phyloP scores from a whole-genome alignment of 2,888 invertebrate species.

The Drosophila atroscutellata region DNA sequence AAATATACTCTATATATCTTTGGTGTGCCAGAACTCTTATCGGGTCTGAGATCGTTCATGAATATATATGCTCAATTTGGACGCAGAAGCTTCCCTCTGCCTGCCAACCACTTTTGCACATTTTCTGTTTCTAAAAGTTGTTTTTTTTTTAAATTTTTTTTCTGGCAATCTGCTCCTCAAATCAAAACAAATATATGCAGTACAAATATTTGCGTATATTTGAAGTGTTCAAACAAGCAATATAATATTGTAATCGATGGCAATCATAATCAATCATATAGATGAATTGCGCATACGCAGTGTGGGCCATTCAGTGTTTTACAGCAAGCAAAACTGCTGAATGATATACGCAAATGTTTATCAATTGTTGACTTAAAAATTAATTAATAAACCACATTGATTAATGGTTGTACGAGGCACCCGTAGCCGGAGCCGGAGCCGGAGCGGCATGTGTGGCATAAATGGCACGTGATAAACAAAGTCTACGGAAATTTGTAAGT shows the following conservation, averaged over 20 bases:
- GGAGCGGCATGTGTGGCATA: constrained; percentile 19
- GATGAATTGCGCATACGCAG: constrained; percentile 34
- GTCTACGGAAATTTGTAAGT: constrained; percentile 9
- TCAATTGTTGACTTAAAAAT: constrained; percentile 46
- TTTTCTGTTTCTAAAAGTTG: background rate
- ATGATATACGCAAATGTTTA: constrained; percentile 33
- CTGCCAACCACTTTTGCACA: background rate
- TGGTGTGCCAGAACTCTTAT: background rate
- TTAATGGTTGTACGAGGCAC: constrained; percentile 53
- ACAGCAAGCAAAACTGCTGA: constrained; percentile 6
- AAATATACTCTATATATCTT: background rate
- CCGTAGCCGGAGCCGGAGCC: background rate
- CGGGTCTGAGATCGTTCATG: background rate
- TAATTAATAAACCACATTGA: constrained; percentile 70
- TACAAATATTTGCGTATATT: background rate
- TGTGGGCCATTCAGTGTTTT: constrained; percentile 7
- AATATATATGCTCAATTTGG: background rate
- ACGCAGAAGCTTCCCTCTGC: background rate
- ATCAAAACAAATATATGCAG: background rate
- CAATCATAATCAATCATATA: background rate
- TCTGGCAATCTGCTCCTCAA: background rate
- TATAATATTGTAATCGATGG: background rate
- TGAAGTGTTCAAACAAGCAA: background rate
- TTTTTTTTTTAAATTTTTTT: background rate
- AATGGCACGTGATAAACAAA: constrained; percentile 62